These are phyloP conservation scores for Equus quagga DNA, from an alignment of 2,113 vertebrate species.

Conservation along the genomic window DNA sequence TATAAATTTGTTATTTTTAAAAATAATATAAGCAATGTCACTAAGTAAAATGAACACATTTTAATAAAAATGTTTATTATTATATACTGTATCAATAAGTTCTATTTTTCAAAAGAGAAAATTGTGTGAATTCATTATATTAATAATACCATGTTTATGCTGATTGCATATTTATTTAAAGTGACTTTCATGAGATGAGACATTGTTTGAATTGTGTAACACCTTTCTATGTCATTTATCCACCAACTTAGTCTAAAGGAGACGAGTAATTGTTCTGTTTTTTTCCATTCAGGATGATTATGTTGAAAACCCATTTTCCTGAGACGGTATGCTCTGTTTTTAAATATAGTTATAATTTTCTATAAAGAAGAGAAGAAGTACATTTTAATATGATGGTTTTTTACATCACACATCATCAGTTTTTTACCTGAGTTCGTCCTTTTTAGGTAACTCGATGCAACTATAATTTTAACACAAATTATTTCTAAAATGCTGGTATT, in stretches of 20 bases:
- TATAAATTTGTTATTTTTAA: not conserved
- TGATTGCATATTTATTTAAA: not conserved
- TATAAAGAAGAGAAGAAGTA: not conserved
- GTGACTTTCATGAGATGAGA: not conserved
- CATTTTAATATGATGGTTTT: not conserved
- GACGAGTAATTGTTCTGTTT: not conserved
- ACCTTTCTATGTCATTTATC: not conserved
- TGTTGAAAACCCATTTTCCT: not conserved
- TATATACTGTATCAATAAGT: not conserved
- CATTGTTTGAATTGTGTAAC: not conserved
- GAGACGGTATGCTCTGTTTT: not conserved
- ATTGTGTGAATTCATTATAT: not conserved
- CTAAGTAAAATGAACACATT: not conserved
- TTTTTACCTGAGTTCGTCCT: not conserved
- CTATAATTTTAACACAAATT: not conserved
- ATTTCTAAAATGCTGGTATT: not conserved
- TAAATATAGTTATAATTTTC: not conserved
- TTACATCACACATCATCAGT: not conserved
- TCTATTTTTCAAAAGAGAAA: not conserved
- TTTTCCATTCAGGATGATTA: not conserved
- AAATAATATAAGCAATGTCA: not conserved
- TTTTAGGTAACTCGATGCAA: not conserved
- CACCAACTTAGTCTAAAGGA: not conserved
- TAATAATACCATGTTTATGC: not conserved
- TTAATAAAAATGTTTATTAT: slow-evolving; percentile 2